phyloP scores from a whole-genome alignment of 2,797 vertebrate species.

The Microchirus variegatus region DNA sequence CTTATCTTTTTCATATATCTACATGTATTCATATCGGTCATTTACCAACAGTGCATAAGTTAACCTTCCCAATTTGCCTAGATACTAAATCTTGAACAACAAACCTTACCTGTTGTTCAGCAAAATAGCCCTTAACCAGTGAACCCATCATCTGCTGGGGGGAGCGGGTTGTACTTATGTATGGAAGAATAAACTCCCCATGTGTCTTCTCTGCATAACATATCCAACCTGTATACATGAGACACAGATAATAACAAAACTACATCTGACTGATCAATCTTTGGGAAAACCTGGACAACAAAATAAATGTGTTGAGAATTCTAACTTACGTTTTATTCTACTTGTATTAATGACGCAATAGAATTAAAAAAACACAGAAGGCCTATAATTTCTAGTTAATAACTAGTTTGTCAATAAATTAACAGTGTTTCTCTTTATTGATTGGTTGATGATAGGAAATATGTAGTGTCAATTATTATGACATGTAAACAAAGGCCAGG shows the following conservation, averaged over 20 bases:
- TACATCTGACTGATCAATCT: neutral
- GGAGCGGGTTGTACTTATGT: conserved; percentile 92
- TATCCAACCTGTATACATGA: conserved; percentile 89
- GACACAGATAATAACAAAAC: neutral
- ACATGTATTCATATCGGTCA: neutral
- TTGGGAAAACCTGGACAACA: too few species aligned
- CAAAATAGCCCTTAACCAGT: conserved; percentile 90
- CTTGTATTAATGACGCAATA: too few species aligned
- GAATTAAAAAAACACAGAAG: too few species aligned
- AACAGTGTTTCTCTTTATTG: too few species aligned
- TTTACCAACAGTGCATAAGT: neutral
- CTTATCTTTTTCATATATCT: neutral
- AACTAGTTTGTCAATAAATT: too few species aligned
- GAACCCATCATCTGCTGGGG: conserved; percentile 98
- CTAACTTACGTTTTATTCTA: too few species aligned
- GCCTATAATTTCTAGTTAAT: too few species aligned
- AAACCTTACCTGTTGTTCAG: conserved; percentile 83
- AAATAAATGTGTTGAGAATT: too few species aligned
- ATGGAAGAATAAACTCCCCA: conserved; percentile 89
- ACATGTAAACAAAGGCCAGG: too few species aligned
- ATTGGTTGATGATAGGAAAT: neutral
- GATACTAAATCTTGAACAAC: neutral
- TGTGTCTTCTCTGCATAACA: conserved; percentile 99
- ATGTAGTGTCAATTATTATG: too few species aligned
- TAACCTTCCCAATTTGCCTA: neutral